Evolutionary conservation across 1,140 invertebrate genomes (phyloP), one percentile per base, ranked within the genome.

Genomic region (Drosophila neocordata): DNA sequence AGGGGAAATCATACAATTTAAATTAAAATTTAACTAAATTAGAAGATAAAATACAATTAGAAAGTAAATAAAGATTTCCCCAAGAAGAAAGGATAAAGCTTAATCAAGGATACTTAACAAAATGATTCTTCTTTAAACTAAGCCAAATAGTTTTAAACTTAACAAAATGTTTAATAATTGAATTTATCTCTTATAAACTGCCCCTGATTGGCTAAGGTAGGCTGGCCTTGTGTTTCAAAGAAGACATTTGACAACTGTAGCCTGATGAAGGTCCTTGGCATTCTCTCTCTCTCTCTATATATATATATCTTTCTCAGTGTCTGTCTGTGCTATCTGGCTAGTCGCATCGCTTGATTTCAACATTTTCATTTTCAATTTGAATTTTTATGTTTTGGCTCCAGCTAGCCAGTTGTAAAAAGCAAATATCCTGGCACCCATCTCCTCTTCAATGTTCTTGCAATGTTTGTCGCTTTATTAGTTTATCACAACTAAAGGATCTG

Each of bases 381-480:
- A 87, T 87, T 87, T 88, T 82, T 87, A 79, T 88, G 74, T 75
- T 15, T 8, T 15, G 41, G 15, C 1, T 11, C 13, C 8, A 11
- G 41, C 41, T 15, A 48, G 41, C 41, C 41, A 48, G 41, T 85
- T 85, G 82, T 85, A 85, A 85, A 85, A 87, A 82, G 82, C 67
- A 87, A 85, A 85, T 82, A 85, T 87, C 82, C 82, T 87, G 81
- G 31, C 56, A 37, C 48, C 44, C 15, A 48, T 48, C 7, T 48
- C 13, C 6, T 11, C 15, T 48, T 2, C 41, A 18, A 12, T 48
- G 68, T 68, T 52, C 60, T 44, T 73, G 70, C 69, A 67, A 41
- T 79, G 79, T 88, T 87, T 88, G 83, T 88, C 79, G 74, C 79
- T 82, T 88, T 87, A 87, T 87, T 87, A 87, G 82, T 87, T 87